These are phyloP conservation scores for Halocynthia aurantium DNA, from an alignment of 23 tunicate species.

Conservation along the genomic window DNA sequence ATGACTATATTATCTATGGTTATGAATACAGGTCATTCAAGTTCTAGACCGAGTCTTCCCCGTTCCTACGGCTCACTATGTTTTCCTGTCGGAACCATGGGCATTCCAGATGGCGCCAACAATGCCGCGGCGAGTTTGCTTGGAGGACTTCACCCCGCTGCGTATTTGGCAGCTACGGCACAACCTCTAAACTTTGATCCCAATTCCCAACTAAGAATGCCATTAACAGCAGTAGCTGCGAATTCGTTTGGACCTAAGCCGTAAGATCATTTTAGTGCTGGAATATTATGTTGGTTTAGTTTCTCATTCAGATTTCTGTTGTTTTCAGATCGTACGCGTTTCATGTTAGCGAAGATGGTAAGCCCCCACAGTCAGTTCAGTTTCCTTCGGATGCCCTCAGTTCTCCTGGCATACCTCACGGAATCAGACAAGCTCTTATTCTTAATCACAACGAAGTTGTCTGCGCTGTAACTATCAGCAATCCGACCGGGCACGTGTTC, in stretches of 20 bases:
- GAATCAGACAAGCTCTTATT: constrained; percentile 60
- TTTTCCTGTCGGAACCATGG: constrained; percentile 6
- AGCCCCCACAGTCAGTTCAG: constrained; percentile 82
- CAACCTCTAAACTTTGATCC: constrained; percentile 1
- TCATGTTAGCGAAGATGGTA: constrained; percentile 77
- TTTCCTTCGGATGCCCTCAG: constrained; percentile 79
- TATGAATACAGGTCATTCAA: constrained; percentile 12
- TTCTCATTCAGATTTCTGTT: too few relatives aligned
- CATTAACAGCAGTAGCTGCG: too few relatives aligned
- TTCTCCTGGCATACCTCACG: constrained; percentile 77
- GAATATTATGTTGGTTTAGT: too few relatives aligned
- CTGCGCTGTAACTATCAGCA: constrained; percentile 90
- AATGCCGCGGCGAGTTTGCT: not conserved
- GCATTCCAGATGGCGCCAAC: constrained; percentile 11
- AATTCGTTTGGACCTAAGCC: too few relatives aligned
- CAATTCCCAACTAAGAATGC: constrained; percentile 5
- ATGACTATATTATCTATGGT: not conserved
- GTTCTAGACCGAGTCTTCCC: constrained; percentile 4
- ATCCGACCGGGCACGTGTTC: constrained; percentile 80
- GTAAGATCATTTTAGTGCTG: too few relatives aligned
- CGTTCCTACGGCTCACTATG: constrained; percentile 7
- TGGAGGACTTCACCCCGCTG: constrained; percentile 12
- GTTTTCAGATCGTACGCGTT: constrained; percentile 65
- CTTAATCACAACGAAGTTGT: constrained; percentile 90
- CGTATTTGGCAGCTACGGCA: constrained; percentile 20